A percentile compares a stretch with the other conserved stretches of the same genome.
phyloP scores from a whole-genome alignment of 2,797 vertebrate genomes.

The Euthynnus affinis region DNA sequence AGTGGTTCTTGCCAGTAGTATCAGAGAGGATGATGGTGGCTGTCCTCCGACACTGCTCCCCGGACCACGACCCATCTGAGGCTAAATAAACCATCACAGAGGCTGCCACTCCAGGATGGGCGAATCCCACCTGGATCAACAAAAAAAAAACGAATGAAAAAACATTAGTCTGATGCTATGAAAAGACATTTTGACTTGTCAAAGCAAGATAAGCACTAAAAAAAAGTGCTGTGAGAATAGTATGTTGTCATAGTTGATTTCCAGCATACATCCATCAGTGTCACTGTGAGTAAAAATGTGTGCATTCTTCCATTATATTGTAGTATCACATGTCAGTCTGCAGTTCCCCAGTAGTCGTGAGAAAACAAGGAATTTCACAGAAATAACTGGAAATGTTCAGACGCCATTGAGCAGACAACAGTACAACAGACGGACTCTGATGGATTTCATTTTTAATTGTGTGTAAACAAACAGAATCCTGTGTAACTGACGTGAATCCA shows the following conservation, averaged over 20 bases:
- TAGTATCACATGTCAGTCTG: neutral
- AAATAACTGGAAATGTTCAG: neutral
- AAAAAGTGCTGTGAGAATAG: neutral
- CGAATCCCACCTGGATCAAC: conserved; percentile 89
- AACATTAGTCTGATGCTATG: neutral
- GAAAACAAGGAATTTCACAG: neutral
- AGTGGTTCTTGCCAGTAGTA: conserved; percentile 86
- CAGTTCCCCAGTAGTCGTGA: neutral
- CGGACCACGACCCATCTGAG: conserved; percentile 86
- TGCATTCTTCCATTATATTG: neutral
- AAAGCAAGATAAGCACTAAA: neutral
- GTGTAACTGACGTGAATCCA: neutral
- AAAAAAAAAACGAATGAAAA: neutral
- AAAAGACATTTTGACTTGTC: neutral
- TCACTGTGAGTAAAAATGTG: neutral
- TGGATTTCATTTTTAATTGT: too few species aligned
- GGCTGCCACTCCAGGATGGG: conserved; percentile 87
- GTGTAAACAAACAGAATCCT: too few species aligned
- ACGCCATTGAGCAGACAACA: too few species aligned
- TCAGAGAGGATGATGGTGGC: conserved; percentile 88
- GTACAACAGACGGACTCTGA: too few species aligned
- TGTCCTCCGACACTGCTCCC: conserved; percentile 82
- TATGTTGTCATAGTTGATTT: neutral
- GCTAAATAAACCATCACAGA: conserved; percentile 93
- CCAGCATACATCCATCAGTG: too few species aligned